phyloP scores from a whole-genome alignment of 2,113 vertebrate genomes.

The Mormyrus lacerda region DNA sequence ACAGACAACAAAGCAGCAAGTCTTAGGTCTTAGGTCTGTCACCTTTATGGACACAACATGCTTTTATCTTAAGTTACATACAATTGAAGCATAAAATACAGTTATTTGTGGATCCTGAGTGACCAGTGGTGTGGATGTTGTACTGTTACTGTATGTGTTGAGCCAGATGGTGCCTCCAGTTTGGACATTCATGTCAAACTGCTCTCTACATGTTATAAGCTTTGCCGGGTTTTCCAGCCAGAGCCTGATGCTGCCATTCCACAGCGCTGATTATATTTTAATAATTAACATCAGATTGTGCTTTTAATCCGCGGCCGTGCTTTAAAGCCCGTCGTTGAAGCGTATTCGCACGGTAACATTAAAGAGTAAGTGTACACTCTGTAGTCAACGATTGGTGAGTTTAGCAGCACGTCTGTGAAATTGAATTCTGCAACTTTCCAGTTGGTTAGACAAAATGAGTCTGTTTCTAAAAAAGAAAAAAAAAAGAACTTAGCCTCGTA shows the following conservation, averaged over 20 bases:
- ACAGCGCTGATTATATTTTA: background rate
- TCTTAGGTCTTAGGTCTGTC: background rate
- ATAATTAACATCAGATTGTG: background rate
- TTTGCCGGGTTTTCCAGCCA: background rate
- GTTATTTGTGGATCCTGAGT: background rate
- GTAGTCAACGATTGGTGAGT: background rate
- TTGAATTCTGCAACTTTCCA: background rate
- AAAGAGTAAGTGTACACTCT: background rate
- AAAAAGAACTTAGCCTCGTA: background rate
- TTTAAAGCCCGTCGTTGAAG: background rate
- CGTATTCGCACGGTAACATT: background rate
- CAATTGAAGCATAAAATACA: background rate
- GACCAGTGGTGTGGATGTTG: background rate
- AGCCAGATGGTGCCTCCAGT: background rate
- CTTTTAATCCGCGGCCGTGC: background rate
- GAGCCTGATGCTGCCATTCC: background rate
- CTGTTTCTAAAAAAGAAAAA: background rate
- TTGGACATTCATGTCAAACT: background rate
- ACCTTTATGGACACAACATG: background rate
- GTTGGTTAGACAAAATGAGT: slow-evolving; percentile 2
- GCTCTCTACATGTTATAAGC: slow-evolving; percentile 16
- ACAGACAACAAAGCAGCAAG: background rate
- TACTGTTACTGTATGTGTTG: background rate
- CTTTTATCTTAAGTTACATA: background rate
- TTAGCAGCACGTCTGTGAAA: background rate